Base-by-base conservation (phyloP, 1,140 invertebrate species). In the Drosophila littoralis region DNA sequence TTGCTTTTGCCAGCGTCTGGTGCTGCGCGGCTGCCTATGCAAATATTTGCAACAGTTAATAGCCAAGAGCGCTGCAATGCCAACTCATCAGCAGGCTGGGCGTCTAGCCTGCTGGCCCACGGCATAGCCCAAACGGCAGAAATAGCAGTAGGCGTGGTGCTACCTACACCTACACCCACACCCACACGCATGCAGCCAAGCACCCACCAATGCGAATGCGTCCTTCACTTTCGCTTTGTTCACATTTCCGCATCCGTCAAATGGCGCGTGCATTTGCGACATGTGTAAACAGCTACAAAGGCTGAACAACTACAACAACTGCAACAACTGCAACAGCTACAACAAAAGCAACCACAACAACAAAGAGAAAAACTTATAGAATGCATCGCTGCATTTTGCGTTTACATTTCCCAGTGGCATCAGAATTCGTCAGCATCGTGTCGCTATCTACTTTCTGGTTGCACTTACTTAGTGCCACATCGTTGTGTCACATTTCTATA, bases 171-270 rank as follows among this genome's bases (percentile, higher is more conserved):
- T 45, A 59, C 13, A 15, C 12, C 46, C 46, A 45, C 22, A n/a
- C 42, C n/a, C n/a, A n/a, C n/a, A n/a, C n/a, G 32, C 35, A 48
- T 38, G 3, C 17, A 17, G 17, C 17, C 17, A 17, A 17, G 22
- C 38, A 33, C 28, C 13, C 6, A 60, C 36, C 36, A 32, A 50
- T 6, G 68, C 61, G 69, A 66, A 82, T 79, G 79, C 72, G 74
- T 80, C 74, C 86, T 88, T 83, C 83, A 88, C 79, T 88, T 88
- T 85, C 82, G 81, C 82, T 86, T 86, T 86, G 78, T 88, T 85
- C 84, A 89, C 83, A 85, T 85, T 86, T 86, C 79, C 79, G 83
- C 46, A 78, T 61, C 50, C 54, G 71, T 45, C 66, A 75, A 75
- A 75, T 75, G 72, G 72, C 59, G 72, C 67, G 60, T 71, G 59